Base-by-base conservation (phyloP, 2,888 invertebrate species). In the Lacanobia oleracea region DNA sequence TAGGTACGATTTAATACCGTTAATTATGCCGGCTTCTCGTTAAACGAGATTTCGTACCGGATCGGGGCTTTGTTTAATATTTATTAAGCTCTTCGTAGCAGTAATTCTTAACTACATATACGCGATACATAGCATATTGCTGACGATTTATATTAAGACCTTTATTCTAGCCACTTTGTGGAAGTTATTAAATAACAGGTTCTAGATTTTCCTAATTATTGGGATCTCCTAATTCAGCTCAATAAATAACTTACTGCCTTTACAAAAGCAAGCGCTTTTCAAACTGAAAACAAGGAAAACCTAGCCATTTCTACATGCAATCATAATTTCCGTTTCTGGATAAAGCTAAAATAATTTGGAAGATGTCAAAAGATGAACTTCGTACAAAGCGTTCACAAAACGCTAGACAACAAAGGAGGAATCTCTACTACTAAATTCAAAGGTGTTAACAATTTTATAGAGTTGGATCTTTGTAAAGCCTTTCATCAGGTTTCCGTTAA, bases 1-100 rank as follows among this genome's bases (percentile, higher is more conserved):
- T 72, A 63, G 68, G 79, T 83, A 88, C 87, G 80, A 79, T 80
- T 87, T 72, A 84, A 83, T 88, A 87, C 88, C 88, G 88, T 88
- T 90, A 90, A 88, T 88, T 85, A 83, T 82, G 68, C 79, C 60
- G 69, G 72, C 66, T 81, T 76, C 67, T 80, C 23, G 67, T 72
- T 86, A 43, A 79, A 82, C 82, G 76, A 86, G 83, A 86, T 85
- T 75, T 72, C 57, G 64, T 60, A 64, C 60, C 56, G 57, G 50
- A 67, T 71, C 21, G 43, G 16, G 59, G 57, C 62, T 63, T 76
- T 75, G 79, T 77, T 74, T 65, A 73, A 79, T 79, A 76, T 79
- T 74, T 74, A 75, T 74, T 60, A 75, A 62, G 56, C 50, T 67
- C 53, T 60, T 77, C 33, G n/a, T 57, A 48, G 63, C 43, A 57